phyloP scores from a whole-genome alignment of 2,888 invertebrate genomes.

The Harpalus rubripes region DNA sequence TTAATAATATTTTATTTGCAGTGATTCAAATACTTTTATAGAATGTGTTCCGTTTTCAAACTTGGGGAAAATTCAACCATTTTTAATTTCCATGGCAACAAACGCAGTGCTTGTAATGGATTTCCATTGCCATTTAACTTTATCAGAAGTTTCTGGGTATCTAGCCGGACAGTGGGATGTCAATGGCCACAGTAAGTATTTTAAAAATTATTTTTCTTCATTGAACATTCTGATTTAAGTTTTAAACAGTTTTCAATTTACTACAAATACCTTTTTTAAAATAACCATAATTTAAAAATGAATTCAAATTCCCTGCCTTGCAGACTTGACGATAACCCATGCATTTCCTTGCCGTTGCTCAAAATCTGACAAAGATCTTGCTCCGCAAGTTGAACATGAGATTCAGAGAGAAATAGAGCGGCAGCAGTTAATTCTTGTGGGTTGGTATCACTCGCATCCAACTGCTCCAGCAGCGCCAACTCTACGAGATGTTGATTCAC shows the following conservation, averaged over 20 bases:
- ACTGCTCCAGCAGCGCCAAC: slow-evolving; percentile 92
- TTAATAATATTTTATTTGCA: slow-evolving; percentile 76
- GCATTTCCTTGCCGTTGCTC: slow-evolving; percentile 93
- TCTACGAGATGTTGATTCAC: slow-evolving; percentile 92
- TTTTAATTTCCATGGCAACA: slow-evolving; percentile 91
- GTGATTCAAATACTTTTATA: slow-evolving; percentile 93
- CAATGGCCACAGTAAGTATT: slow-evolving; percentile 91
- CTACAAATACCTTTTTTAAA: too few relatives aligned
- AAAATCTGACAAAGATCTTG: slow-evolving; percentile 88
- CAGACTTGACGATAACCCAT: slow-evolving; percentile 92
- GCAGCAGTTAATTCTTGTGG: slow-evolving; percentile 89
- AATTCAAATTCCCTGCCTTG: slow-evolving; percentile 71
- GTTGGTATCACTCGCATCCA: slow-evolving; percentile 98
- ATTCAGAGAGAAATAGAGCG: slow-evolving; percentile 91
- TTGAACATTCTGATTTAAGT: background rate
- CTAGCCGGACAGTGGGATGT: slow-evolving; percentile 97
- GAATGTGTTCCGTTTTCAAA: slow-evolving; percentile 93
- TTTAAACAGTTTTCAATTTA: too few relatives aligned
- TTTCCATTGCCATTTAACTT: slow-evolving; percentile 96
- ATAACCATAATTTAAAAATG: background rate
- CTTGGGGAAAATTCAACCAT: slow-evolving; percentile 95
- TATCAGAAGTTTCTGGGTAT: slow-evolving; percentile 97
- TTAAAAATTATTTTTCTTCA: background rate
- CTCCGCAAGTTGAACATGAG: slow-evolving; percentile 88
- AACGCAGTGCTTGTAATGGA: slow-evolving; percentile 93